These are phyloP conservation scores for Myathropa florea DNA, from an alignment of 2,888 invertebrate species.

Conservation along the genomic window DNA sequence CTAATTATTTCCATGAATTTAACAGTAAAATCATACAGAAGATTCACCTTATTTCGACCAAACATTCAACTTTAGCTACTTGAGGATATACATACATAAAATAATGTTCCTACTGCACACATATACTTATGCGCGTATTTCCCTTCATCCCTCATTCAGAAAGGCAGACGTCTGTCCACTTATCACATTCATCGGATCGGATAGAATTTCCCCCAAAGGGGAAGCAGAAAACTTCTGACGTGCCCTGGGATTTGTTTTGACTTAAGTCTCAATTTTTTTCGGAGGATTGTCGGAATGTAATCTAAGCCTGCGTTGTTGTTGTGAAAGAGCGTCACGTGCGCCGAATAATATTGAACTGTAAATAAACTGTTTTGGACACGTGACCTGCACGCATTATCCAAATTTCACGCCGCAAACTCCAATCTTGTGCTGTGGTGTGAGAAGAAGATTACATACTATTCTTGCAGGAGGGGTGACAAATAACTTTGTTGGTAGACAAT, in stretches of 20 bases:
- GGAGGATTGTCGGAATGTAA: constrained; percentile 27
- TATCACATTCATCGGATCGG: constrained; percentile 42
- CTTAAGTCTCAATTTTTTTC: constrained; percentile 16
- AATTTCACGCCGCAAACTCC: constrained; percentile 66
- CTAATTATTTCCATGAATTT: neutral
- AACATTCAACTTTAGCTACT: constrained; percentile 22
- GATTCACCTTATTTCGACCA: neutral
- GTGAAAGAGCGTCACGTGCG: constrained; percentile 72
- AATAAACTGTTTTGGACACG: constrained; percentile 73
- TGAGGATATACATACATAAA: constrained; percentile 9
- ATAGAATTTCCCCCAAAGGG: constrained; percentile 19
- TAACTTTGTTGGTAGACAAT: constrained; percentile 53
- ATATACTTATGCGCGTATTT: neutral
- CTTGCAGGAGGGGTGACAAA: constrained; percentile 54
- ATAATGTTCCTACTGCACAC: neutral
- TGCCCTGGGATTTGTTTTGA: constrained; percentile 29
- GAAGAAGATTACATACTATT: constrained; percentile 42
- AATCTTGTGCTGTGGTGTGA: constrained; percentile 48
- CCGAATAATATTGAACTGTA: constrained; percentile 74
- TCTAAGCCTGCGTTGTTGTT: constrained; percentile 43
- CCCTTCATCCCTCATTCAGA: neutral
- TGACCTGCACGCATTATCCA: constrained; percentile 72
- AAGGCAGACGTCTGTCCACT: neutral
- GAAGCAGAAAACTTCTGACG: neutral
- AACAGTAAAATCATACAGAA: neutral